Percentiles rank a stretch among this genome's conserved stretches.
Evolutionary conservation across 2,797 vertebrate genomes (phyloP).

Genomic region (Cichlasoma orientale): DNA sequence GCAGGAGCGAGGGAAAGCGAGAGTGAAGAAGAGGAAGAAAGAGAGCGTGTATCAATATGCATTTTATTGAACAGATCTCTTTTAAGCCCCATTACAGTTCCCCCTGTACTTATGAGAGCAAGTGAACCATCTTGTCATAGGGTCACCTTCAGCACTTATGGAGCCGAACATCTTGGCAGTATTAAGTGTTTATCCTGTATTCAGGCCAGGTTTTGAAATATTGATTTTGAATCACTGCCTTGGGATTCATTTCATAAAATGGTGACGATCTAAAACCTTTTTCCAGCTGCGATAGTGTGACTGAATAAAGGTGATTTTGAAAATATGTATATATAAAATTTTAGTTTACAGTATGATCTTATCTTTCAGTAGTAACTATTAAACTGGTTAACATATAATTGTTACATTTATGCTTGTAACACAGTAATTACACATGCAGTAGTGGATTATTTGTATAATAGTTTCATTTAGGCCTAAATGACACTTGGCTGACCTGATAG

Average conservation of each 20-base stretch:
- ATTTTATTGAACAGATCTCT: conserved; percentile 52
- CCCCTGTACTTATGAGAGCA: conserved; percentile 30
- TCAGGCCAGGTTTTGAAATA: conserved; percentile 5
- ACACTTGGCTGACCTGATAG: conserved; percentile 1
- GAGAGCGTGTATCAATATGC: conserved; percentile 46
- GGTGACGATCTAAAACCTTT: conserved; percentile 3
- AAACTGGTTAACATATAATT: neutral
- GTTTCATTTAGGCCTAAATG: neutral
- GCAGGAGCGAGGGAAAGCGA: neutral
- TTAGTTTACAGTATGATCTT: neutral
- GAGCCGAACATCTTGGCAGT: conserved; percentile 14
- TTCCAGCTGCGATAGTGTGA: neutral
- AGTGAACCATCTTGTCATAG: conserved; percentile 17
- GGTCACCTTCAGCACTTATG: conserved; percentile 52
- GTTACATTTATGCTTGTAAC: neutral
- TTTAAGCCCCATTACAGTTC: conserved; percentile 43
- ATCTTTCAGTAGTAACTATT: neutral
- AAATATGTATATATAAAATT: neutral
- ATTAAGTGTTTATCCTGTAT: neutral
- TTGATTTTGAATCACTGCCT: neutral
- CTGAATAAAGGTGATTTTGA: neutral
- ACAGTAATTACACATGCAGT: neutral
- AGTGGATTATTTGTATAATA: neutral
- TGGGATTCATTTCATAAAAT: conserved; percentile 10
- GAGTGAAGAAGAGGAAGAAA: neutral